These are phyloP conservation scores for Holothuria leucospilota DNA, from an alignment of 53 echinoderm and acorn worm genomes.

Conservation along the genomic window DNA sequence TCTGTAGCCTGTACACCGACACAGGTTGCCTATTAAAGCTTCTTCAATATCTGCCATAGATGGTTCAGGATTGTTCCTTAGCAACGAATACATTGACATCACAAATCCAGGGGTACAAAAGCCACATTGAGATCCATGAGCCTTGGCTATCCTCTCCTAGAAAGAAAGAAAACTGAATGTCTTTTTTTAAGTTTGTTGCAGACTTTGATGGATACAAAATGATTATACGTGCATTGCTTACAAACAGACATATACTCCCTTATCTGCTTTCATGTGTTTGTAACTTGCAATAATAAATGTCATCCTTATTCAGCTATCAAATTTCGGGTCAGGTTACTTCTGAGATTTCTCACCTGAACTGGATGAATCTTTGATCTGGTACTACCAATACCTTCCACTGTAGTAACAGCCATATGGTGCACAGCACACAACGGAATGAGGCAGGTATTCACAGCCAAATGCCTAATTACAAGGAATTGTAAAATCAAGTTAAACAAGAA, in stretches of 20 bases:
- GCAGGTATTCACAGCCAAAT: constrained; percentile 34
- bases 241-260: too few species aligned
- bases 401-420: constrained; percentile 40
- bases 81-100: constrained; percentile 77
- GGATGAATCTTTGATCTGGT: constrained; percentile 41
- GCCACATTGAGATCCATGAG: constrained; percentile 82
- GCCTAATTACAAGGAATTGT: not conserved
- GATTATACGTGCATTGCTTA: too few species aligned
- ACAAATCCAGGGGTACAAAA: constrained; percentile 86
- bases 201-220: too few species aligned
- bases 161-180: too few species aligned
- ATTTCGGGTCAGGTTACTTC: too few species aligned
- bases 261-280: too few species aligned
- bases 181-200: too few species aligned
- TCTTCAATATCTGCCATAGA: constrained; percentile 63
- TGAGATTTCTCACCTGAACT: constrained; percentile 27
- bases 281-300: too few species aligned
- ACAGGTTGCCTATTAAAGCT: constrained; percentile 74
- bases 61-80: constrained; percentile 75
- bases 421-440: constrained; percentile 29
- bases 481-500: too few species aligned
- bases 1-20: constrained; percentile 81
- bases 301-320: too few species aligned
- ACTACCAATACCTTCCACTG: constrained; percentile 46
- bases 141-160: constrained; percentile 70